Evolutionary conservation across 1,140 invertebrate genomes (phyloP).

Genomic region (Polypedilum pembai): DNA sequence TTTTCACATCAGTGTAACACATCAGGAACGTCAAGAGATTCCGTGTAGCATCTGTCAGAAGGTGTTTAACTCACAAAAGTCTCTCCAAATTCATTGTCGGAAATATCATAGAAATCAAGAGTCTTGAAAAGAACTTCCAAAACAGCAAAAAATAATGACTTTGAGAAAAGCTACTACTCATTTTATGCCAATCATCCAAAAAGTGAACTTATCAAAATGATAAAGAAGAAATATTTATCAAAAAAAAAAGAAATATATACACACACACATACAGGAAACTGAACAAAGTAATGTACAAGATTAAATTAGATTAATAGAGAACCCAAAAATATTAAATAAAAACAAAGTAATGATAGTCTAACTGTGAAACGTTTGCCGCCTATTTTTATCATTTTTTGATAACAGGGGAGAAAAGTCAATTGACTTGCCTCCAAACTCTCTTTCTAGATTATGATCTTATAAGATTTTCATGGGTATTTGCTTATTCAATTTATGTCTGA

Average conservation of each 20-base stretch:
- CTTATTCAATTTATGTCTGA: too few relatives aligned
- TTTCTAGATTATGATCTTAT: too few relatives aligned
- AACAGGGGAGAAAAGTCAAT: too few relatives aligned
- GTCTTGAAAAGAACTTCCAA: not conserved
- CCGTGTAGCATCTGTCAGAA: not conserved
- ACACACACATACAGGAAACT: not conserved
- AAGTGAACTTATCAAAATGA: constrained; percentile 25
- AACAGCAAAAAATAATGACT: not conserved
- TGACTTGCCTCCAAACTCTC: too few relatives aligned
- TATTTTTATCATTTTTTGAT: too few relatives aligned
- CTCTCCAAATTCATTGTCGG: constrained; percentile 14
- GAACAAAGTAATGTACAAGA: constrained; percentile 19
- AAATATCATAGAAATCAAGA: constrained; percentile 25
- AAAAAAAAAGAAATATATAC: not conserved
- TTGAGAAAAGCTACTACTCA: constrained; percentile 3
- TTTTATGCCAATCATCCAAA: not conserved
- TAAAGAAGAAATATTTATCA: constrained; percentile 27
- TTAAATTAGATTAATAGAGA: constrained; percentile 25
- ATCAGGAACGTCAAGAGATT: constrained; percentile 21
- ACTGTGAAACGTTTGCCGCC: too few relatives aligned
- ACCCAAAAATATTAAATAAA: not conserved
- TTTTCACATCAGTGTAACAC: constrained; percentile 6
- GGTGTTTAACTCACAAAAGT: constrained; percentile 2
- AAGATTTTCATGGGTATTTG: too few relatives aligned
- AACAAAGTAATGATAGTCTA: not conserved